Conservation (phyloP, 2,113 vertebrate genomes). For the Micronycteris hirsuta region DNA sequence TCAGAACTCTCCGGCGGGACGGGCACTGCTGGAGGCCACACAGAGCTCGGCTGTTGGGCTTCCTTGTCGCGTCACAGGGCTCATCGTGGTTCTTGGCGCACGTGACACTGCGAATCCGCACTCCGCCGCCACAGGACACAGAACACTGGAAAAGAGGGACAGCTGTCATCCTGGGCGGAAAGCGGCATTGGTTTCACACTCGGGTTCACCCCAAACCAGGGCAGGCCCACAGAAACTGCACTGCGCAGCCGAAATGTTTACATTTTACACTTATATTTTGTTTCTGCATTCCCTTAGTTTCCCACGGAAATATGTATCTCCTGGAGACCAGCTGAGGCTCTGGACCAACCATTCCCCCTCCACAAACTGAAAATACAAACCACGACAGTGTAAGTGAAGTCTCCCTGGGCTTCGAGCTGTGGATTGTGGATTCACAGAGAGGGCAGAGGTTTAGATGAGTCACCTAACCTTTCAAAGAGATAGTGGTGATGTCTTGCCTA, state of each 20-base stretch:
- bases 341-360: neutral
- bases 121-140: slow-evolving; percentile 91
- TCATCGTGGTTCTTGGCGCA: slow-evolving; percentile 84
- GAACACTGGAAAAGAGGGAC: slow-evolving; percentile 87
- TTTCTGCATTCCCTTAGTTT: neutral
- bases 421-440: fast-evolving
- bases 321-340: neutral
- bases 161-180: neutral
- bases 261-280: neutral
- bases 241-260: neutral
- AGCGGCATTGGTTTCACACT: neutral
- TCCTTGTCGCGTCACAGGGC: slow-evolving; percentile 85
- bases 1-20: slow-evolving; percentile 70
- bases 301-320: neutral
- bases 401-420: neutral
- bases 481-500: neutral
- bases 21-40: slow-evolving; percentile 94
- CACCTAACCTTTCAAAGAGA: neutral
- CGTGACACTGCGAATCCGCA: slow-evolving; percentile 88
- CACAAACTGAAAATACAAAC: neutral
- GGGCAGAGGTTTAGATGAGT: neutral
- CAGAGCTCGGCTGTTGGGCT: slow-evolving; percentile 90
- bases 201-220: neutral
- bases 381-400: neutral
- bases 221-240: neutral